Base-by-base conservation (phyloP, 2,888 invertebrate genomes). In the Oasisia sp. region DNA sequence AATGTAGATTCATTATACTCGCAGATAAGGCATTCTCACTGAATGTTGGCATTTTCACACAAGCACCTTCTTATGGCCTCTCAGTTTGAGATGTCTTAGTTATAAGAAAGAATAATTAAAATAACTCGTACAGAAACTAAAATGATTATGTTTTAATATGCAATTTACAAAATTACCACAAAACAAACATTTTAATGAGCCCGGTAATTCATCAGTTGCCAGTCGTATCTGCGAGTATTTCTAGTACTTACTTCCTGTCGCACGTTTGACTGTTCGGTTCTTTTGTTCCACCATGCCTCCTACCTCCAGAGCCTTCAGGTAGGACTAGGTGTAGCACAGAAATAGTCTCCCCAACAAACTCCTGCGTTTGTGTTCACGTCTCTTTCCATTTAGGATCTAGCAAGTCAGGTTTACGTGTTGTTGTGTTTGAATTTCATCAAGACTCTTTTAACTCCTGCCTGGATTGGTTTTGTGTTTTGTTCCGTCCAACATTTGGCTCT, bases 261-360 rank as follows among this genome's bases (percentile, higher is more conserved):
- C 74, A 74, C 74, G 74, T 74, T 74, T 74, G 74, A 74, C 27
- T 74, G 74, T 27, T 19, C n/a, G 74, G 27, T 74, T 74, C 74
- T 74, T 74, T 74, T 74, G 74, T 74, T 74, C 74, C 74, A 74
- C 74, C 74, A 74, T 74, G 74, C 74, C 74, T 74, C 74, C 74
- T 74, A 74, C 74, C 74, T 27, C n/a, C 74, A 74, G 74, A 74
- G 27, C 74, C 74, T 19, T 74, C 74, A 74, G 74, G 74, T 74
- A 74, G 27, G 74, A 19, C 74, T 74, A 74, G 74, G 74, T 74
- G 74, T 74, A 74, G 74, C 74, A 74, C 74, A 74, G 74, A 74
- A 74, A 27, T 74, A 74, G 74, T 74, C 5, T 74, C 74, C 27
- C 74, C 74, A 19, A 27, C 74, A 74, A 74, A 74, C 74, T 74